Conservation (phyloP, 1,140 invertebrate genomes). For the Lepidurus packardi region DNA sequence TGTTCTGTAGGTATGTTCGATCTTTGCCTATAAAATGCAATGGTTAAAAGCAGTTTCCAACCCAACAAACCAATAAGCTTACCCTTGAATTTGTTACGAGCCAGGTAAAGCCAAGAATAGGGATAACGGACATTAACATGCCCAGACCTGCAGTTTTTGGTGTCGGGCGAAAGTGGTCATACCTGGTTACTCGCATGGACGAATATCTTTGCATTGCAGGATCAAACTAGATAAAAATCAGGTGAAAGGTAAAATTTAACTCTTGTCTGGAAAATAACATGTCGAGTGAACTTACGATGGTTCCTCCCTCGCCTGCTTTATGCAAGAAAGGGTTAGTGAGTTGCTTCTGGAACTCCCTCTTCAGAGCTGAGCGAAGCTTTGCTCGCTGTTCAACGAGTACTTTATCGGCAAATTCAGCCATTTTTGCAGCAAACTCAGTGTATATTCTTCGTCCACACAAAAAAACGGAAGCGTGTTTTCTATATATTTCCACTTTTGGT, state of each 20-base stretch:
- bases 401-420: not conserved
- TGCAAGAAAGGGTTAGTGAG: constrained; percentile 57
- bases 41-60: constrained; percentile 17
- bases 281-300: constrained; percentile 50
- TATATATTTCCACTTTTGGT: not conserved
- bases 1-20: constrained; percentile 54
- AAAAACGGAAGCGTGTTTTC: not conserved
- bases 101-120: constrained; percentile 53
- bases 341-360: constrained; percentile 63
- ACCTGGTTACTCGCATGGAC: constrained; percentile 57
- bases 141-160: constrained; percentile 51
- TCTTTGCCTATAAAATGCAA: constrained; percentile 45
- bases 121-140: constrained; percentile 51
- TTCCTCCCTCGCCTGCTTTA: constrained; percentile 51
- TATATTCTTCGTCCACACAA: not conserved
- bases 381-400: constrained; percentile 50
- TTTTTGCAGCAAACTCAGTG: not conserved
- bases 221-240: constrained; percentile 63
- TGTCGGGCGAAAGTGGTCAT: constrained; percentile 62
- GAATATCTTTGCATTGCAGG: constrained; percentile 61
- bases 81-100: constrained; percentile 49
- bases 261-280: not conserved
- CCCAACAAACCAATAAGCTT: constrained; percentile 35
- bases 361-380: constrained; percentile 50
- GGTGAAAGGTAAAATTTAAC: not conserved